Conservation (phyloP, 2,888 invertebrate genomes). For the Heliconius charithonia region DNA sequence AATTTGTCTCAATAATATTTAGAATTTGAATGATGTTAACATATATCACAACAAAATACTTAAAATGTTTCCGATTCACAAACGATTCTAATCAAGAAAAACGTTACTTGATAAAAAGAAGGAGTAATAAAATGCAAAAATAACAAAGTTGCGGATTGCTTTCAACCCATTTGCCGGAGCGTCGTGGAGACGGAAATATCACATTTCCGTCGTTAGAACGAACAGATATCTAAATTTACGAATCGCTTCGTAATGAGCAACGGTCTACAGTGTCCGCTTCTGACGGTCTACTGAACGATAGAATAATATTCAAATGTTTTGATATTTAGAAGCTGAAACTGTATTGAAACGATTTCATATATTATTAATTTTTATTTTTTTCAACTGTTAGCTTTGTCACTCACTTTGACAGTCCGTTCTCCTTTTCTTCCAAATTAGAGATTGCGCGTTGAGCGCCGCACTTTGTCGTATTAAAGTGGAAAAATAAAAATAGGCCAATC, state of each 20-base stretch:
- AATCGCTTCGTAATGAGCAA: neutral
- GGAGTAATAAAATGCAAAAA: conserved; percentile 6
- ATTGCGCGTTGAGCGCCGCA: too few relatives aligned
- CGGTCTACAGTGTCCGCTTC: conserved; percentile 4
- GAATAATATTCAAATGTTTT: neutral
- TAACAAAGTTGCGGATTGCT: conserved; percentile 27
- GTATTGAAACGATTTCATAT: too few relatives aligned
- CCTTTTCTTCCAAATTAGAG: too few relatives aligned
- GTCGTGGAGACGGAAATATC: conserved; percentile 31
- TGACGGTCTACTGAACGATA: neutral
- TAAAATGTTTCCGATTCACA: neutral
- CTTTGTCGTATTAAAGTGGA: too few relatives aligned
- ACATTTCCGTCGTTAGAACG: conserved; percentile 30
- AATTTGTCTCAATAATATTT: neutral
- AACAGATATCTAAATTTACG: conserved; percentile 27
- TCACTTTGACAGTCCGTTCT: too few relatives aligned
- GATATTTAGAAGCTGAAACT: neutral
- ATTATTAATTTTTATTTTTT: too few relatives aligned
- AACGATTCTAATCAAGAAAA: conserved; percentile 15
- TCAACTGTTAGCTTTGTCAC: too few relatives aligned
- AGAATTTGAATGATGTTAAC: too few relatives aligned
- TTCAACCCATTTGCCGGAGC: conserved; percentile 35
- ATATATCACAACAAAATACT: neutral
- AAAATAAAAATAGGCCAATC: too few relatives aligned
- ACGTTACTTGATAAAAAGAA: neutral